A percentile compares a stretch with the other conserved stretches of the same genome.
Evolutionary conservation across 2,113 vertebrate genomes (phyloP).

Genomic region (Tenebrosternarchus preto): DNA sequence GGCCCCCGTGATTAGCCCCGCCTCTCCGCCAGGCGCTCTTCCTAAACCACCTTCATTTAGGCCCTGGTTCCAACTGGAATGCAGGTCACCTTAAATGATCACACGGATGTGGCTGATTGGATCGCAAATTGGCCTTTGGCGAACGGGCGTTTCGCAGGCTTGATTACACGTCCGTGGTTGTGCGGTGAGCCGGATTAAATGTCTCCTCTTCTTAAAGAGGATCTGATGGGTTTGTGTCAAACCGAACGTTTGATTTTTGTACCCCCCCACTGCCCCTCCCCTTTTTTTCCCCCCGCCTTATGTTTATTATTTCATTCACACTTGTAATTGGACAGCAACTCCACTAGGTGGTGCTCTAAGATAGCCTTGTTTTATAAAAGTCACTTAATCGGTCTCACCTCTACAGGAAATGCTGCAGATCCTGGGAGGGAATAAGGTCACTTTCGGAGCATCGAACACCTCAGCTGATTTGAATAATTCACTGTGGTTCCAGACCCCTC

Average conservation of each 20-base stretch:
- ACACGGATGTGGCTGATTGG: not conserved
- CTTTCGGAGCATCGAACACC: slow-evolving; percentile 10
- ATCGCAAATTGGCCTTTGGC: not conserved
- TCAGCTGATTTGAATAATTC: slow-evolving; percentile 41
- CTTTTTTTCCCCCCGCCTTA: too few species aligned
- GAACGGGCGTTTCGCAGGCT: not conserved
- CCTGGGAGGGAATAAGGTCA: slow-evolving; percentile 14
- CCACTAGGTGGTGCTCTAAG: slow-evolving; percentile 47
- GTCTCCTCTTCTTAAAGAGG: not conserved
- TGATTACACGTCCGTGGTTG: not conserved
- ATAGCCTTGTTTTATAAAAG: not conserved
- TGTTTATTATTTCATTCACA: not conserved
- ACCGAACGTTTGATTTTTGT: not conserved
- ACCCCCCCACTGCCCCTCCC: too few species aligned
- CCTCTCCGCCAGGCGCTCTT: not conserved
- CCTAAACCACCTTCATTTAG: slow-evolving; percentile 5
- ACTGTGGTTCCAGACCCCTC: slow-evolving; percentile 1
- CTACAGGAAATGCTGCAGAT: slow-evolving; percentile 1
- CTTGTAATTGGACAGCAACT: slow-evolving; percentile 4
- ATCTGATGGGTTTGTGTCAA: not conserved
- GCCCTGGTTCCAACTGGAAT: not conserved
- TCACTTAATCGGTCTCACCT: not conserved
- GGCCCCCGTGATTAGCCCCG: not conserved
- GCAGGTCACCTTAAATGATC: not conserved
- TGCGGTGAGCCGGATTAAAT: not conserved